Evolutionary conservation across 2,113 vertebrate genomes (phyloP).

Genomic region (Hiodon alosoides): DNA sequence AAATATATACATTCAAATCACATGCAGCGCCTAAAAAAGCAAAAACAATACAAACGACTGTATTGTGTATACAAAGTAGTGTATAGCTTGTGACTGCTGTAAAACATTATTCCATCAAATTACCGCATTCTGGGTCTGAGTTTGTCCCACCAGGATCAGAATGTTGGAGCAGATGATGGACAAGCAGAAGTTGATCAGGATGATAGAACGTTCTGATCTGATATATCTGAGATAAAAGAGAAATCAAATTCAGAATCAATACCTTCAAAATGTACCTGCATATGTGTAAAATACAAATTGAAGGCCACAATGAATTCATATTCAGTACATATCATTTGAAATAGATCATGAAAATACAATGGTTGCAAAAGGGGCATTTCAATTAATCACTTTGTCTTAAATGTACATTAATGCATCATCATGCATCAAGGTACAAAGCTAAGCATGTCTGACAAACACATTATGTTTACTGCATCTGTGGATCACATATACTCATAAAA

Average conservation of each 20-base stretch:
- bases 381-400: no score
- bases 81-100: not conserved
- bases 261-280: not conserved
- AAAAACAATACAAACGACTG: no score
- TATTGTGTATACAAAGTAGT: not conserved
- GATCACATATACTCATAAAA: not conserved
- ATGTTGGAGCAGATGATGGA: conserved; percentile 98
- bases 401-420: no score
- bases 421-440: no score
- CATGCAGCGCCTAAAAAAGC: not conserved
- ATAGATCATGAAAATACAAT: no score
- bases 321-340: no score
- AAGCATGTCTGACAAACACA: no score
- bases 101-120: conserved; percentile 32
- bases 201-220: conserved; percentile 94
- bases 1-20: no score
- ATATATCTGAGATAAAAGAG: conserved; percentile 77
- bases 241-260: conserved; percentile 20
- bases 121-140: conserved; percentile 97
- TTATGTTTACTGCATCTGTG: not conserved
- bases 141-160: conserved; percentile 95
- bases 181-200: conserved; percentile 98
- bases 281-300: no score
- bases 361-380: no score
- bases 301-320: not conserved